phyloP scores from a whole-genome alignment of 2,888 invertebrate genomes.

The Platerodrilus igneus region DNA sequence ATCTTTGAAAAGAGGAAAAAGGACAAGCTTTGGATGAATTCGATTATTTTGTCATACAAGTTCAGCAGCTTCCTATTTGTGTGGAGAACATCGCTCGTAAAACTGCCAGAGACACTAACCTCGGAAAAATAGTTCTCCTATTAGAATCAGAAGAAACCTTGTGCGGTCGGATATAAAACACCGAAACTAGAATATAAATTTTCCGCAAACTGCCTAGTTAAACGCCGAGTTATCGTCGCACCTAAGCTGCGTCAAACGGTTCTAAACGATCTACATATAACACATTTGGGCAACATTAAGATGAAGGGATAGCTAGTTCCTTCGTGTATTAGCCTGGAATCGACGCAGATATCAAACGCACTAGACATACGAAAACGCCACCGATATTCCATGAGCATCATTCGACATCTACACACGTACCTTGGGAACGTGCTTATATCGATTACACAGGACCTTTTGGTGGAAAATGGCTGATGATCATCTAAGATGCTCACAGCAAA shows the following conservation, averaged over 20 bases:
- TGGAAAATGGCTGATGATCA: conserved; percentile 19
- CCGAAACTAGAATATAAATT: too few species aligned
- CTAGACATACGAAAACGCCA: conserved; percentile 20
- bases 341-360: conserved; percentile 30
- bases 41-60: too few species aligned
- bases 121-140: conserved; percentile 8
- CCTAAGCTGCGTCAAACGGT: conserved; percentile 16
- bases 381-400: conserved; percentile 24
- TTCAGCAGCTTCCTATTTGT: conserved; percentile 15
- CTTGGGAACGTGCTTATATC: conserved; percentile 34
- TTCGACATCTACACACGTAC: conserved; percentile 28
- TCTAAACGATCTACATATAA: conserved; percentile 26
- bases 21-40: too few species aligned
- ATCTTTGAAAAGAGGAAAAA: too few species aligned
- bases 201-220: too few species aligned
- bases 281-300: conserved; percentile 32
- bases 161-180: too few species aligned
- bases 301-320: conserved; percentile 32
- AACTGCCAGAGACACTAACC: conserved; percentile 7
- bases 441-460: conserved; percentile 35
- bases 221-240: conserved; percentile 28
- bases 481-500: conserved; percentile 27
- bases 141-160: conserved; percentile 1
- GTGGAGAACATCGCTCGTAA: conserved; percentile 6
- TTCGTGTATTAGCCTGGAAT: conserved; percentile 30